Base-by-base conservation (phyloP, 1,140 invertebrate genomes). In the Drosophila grimshawi region DNA sequence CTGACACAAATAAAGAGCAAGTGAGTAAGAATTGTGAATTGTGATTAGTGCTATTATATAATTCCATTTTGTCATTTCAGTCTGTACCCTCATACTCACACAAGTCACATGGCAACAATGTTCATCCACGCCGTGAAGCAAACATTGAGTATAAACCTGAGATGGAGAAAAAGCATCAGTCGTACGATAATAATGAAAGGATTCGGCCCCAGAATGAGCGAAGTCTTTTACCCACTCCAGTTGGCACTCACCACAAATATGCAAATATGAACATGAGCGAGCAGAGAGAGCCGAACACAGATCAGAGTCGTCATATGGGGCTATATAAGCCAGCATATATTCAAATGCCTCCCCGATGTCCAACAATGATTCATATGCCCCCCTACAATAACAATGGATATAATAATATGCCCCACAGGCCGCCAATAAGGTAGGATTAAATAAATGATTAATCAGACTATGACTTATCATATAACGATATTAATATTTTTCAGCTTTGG, bases 211-310 rank as follows among this genome's bases (percentile, higher is more conserved):
- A 46, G 19, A 73, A 57, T 37, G 81, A 85, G 11, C 63, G 83
- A 4, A 88, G 83, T 46, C 74, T 88, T 1, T 43, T 88, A 29
- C 83, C 83, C 0, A 89, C 85, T 29, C 83, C 83, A 7, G 48
- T 89, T 30, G 67, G 59, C 5, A 55, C 37, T 2, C 73, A 80
- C 19, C 80, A 76, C 10, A 89, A 67, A 11, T 88, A 85, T 46
- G 80, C 67, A 32, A 78, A 76, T 6, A 78, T 61, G n/a, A 70
- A 83, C 46, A 62, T 93, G n/a, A 92, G 90, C 33, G 85, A 89
- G n/a, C 69, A 66, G 52, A 41, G 61, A 10, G 69, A 77, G 7
- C 6, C 35, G 4, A 62, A 56, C 11, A 4, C 91, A 70, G 88
- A 86, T 32, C 76, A 80, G 4, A 37, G 45, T 5, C 85, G 82